Base-by-base conservation (phyloP, 2,797 vertebrate species). In the Apodemus agrarius region DNA sequence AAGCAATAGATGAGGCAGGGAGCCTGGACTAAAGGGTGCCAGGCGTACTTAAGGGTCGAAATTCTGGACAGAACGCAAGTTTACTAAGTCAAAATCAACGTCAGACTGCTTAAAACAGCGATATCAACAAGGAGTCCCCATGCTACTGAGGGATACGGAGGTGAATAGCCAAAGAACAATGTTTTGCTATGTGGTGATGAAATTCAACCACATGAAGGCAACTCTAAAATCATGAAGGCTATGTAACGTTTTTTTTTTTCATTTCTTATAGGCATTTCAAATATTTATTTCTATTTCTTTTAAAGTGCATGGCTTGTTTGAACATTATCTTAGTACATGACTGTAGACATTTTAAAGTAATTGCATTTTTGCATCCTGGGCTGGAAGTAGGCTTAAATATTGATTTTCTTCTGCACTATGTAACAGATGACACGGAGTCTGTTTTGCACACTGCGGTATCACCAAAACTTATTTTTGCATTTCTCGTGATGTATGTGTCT, bases 281-380 rank as follows among this genome's bases (percentile, higher is more conserved):
- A 95, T 96, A 93, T 97, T 96, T 95, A 94, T 94, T 96, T 95
- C 69, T 93, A 67, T 87, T 96, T 97, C 74, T 96, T 96, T 94
- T 96, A 81, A 97, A 52, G 37, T 92, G 1, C 74, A 89, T 88
- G 37, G 74, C 79, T 88, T 79, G 24, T 96, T 95, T 93, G 93
- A 96, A 96, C 59, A 94, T 95, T 95, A 90, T 93, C 82, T 90
- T 96, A 40, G 74, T 89, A 92, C 52, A 93, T 29, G 31, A 95
- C 91, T 94, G 74, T 72, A 95, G 78, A 82, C 80, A 90, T 96
- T 97, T 96, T 92, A 95, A 95, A 97, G 63, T 96, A 97, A 94
- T 96, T 96, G 89, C 59, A 78, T 95, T 94, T 59, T 88, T 90
- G 57, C 95, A 93, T 95, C 17, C 89, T 96, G 85, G 61, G 72